Conservation (phyloP, 2,888 invertebrate species). For the Netelia virgata region DNA sequence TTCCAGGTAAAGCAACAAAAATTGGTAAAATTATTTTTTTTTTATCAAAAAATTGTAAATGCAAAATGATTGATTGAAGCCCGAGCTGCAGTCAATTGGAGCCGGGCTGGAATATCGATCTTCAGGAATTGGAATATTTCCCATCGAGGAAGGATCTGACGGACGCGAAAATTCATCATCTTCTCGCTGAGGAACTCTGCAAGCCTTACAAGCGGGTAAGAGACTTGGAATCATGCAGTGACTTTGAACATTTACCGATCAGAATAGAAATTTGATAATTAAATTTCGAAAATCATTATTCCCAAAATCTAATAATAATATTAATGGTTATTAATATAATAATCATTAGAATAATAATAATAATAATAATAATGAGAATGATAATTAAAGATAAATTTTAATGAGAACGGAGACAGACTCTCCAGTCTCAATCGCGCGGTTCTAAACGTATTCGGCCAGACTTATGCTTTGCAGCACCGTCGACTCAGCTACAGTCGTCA, state of each 20-base stretch:
- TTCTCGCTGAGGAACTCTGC: constrained; percentile 94
- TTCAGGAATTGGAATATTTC: constrained; percentile 97
- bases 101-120: constrained; percentile 95
- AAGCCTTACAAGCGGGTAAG: constrained; percentile 95
- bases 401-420: constrained; percentile 59
- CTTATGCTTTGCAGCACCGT: constrained; percentile 89
- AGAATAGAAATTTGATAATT: background rate
- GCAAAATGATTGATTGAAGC: constrained; percentile 85
- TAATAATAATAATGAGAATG: background rate
- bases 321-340: too few species aligned
- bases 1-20: constrained; percentile 89
- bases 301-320: background rate
- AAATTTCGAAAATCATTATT: background rate
- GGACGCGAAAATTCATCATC: constrained; percentile 97
- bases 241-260: background rate
- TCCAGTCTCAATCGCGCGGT: constrained; percentile 59
- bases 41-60: background rate
- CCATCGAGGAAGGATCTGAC: constrained; percentile 96
- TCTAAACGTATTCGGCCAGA: constrained; percentile 71
- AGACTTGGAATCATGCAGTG: constrained; percentile 74
- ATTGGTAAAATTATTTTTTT: background rate
- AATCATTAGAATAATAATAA: too few species aligned
- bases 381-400: background rate
- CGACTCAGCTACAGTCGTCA: constrained; percentile 96
- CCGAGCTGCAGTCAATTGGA: constrained; percentile 95